Base-by-base conservation (phyloP, 2,797 vertebrate genomes). In the Somateria mollissima region DNA sequence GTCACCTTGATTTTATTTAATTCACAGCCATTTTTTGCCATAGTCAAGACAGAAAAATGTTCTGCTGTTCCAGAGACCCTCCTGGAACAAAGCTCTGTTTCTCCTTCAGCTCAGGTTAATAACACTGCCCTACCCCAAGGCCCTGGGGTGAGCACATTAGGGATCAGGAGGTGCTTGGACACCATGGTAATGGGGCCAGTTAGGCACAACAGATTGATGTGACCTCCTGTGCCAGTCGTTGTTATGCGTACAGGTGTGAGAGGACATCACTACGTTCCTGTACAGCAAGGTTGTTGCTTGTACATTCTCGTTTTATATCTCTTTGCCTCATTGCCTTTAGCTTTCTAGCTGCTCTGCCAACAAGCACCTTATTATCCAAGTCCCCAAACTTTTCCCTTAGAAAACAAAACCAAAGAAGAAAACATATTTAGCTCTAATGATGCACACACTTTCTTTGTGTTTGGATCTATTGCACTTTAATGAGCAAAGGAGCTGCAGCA, bases 361-460 rank as follows among this genome's bases (percentile, higher is more conserved):
- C 4, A 22, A 94, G 70, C 58, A 74, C 76, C 86, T 95, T 32
- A 2, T 82, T 92, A 84, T 36, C 60, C 86, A 37, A 28, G 77
- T 80, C 60, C 47, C 87, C 87, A 78, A 51, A 51, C 76, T 27
- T 22, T 65, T 81, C 81, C 41, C 57, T 90, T 17, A 37, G 57
- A 91, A 95, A 89, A 91, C 84, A 92, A 79, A 93, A 81, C 61
- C 76, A 54, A 92, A 61, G 87, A 69, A 84, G 56, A 78, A 92
- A 94, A 86, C 54, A 36, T 66, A 25, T 92, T 96, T 65, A 92
- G 84, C 72, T 37, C 62, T 95, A 89, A 96, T 78, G 92, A 92
- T 93, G 81, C 89, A 45, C 74, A 2, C 6, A 3, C 64, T 47
- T 61, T 82, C 95, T 95, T 78, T 71, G 81, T 79, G 79, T 94